Evolutionary conservation across 2,888 invertebrate genomes (phyloP), one percentile per base, ranked within the genome.

Genomic region (Gymnosoma rotundatum): DNA sequence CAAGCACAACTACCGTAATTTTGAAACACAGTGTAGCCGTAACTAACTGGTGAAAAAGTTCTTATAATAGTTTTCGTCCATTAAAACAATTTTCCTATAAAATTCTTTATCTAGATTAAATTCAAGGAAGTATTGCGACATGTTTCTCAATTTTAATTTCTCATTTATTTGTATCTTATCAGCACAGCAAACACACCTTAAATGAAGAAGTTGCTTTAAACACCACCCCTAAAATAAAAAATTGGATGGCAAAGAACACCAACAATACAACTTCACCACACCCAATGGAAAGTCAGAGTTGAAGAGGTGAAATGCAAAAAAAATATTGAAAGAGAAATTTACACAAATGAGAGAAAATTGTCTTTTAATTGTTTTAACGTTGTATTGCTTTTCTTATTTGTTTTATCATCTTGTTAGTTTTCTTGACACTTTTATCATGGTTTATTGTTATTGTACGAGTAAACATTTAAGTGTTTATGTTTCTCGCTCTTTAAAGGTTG

Each of bases 381-480:
- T 9, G 9, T 66, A 48, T 50, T 66, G 32, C n/a, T 21, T 66
- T 67, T 70, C 25, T 20, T 78, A 16, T 54, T 69, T 42, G 18
- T 32, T 78, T 69, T 38, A 60, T 60, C 42, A 50, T 25, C 20
- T 1, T 52, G 18, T 52, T 67, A 25, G 67, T 50, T 64, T 52
- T 42, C 42, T 45, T 78, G 6, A n/a, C 60, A 69, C 60, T 63
- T 78, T 70, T 63, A 78, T 70, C 78, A 63, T 9, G 32, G 50
- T 78, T 70, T 81, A 54, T 81, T 81, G 78, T 84, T 84, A 78
- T 84, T 84, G 73, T 78, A 82, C 81, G 75, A 78, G 84, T 70
- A 73, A 81, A 75, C 84, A 78, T 81, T 78, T 38, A 78, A 84
- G 78, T 84, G 84, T 84, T 84, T 84, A 56, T 78, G 38, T 81